Evolutionary conservation across 2,797 vertebrate species (phyloP).

Genomic region (Phoebastria nigripes): DNA sequence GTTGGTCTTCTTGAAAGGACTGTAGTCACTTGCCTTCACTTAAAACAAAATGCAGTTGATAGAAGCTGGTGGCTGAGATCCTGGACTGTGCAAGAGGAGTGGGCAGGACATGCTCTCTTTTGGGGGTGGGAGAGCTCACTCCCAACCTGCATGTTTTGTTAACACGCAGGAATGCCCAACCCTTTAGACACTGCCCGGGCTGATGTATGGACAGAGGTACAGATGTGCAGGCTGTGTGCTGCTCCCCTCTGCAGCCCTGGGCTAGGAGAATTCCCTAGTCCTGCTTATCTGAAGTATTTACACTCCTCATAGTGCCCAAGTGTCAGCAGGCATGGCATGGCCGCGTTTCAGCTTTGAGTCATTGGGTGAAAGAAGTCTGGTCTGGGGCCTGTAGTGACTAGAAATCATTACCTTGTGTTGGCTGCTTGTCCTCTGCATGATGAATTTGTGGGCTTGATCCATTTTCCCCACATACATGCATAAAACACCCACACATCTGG

Average conservation of each 20-base stretch:
- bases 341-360: conserved; percentile 17
- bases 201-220: background rate
- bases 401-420: background rate
- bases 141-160: background rate
- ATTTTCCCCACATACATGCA: background rate
- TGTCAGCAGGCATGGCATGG: background rate
- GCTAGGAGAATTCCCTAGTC: conserved; percentile 9
- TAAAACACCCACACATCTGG: background rate
- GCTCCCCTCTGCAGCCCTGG: background rate
- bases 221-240: background rate
- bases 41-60: background rate
- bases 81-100: background rate
- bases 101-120: background rate
- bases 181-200: rapidly evolving
- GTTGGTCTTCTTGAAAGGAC: background rate
- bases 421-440: background rate
- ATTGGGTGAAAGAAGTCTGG: background rate
- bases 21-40: background rate
- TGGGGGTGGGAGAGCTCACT: background rate
- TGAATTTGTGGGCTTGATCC: background rate
- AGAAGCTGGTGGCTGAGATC: background rate
- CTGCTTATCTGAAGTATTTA: conserved; percentile 7
- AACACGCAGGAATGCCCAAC: background rate
- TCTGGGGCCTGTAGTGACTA: conserved; percentile 38
- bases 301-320: background rate